Evolutionary conservation across 2,797 vertebrate genomes (phyloP).

Genomic region (Eleutherodactylus coqui): DNA sequence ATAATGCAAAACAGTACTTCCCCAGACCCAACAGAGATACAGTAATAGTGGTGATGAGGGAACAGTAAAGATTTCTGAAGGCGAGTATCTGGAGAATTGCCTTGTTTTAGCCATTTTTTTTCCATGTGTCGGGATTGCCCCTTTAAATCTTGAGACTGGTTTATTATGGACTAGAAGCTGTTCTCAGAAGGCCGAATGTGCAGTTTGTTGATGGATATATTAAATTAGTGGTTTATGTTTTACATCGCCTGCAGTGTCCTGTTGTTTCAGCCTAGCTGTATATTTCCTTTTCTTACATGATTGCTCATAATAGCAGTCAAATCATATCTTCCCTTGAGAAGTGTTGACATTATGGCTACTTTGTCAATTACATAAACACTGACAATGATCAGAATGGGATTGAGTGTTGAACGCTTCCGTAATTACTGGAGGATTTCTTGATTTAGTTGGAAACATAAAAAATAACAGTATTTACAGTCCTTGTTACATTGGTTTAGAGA

Average conservation of each 20-base stretch:
- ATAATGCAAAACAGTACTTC: no score
- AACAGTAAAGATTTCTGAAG: not conserved
- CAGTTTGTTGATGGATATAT: not conserved
- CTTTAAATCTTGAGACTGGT: not conserved
- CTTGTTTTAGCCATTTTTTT: not conserved
- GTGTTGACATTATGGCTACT: not conserved
- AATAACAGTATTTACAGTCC: not conserved
- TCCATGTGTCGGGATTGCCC: not conserved
- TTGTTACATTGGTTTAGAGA: not conserved
- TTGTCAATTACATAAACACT: conserved; percentile 20
- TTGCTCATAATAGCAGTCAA: conserved; percentile 16
- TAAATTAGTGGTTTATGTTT: conserved; percentile 3
- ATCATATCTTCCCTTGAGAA: conserved; percentile 5
- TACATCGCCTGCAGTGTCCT: not conserved
- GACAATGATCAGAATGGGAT: conserved; percentile 1
- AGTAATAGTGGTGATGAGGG: not conserved
- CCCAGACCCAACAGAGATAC: no score
- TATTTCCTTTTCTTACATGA: conserved; percentile 9
- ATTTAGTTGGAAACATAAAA: not conserved
- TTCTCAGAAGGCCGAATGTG: not conserved
- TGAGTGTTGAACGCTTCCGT: not conserved
- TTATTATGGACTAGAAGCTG: not conserved
- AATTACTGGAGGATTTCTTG: conserved; percentile 3
- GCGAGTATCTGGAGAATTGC: not conserved
- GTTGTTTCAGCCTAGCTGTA: not conserved